Evolutionary conservation across 2,797 vertebrate genomes (phyloP).

Genomic region (Pachyuromys duprasi): DNA sequence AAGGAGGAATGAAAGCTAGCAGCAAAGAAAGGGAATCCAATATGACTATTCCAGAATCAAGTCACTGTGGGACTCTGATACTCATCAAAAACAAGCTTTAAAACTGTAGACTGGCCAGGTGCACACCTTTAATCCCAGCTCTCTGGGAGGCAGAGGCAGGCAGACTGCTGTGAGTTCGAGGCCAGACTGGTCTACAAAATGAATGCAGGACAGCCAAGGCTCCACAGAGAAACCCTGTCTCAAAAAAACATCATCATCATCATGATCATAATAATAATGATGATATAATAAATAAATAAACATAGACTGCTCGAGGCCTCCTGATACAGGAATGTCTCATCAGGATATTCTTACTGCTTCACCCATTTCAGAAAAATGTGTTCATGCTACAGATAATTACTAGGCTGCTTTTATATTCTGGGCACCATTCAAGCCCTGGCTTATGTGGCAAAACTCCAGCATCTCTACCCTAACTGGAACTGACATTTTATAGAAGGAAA

Average conservation of each 20-base stretch:
- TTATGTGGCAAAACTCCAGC: background rate
- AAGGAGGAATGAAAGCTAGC: background rate
- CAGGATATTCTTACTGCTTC: background rate
- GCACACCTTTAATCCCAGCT: too few relatives aligned
- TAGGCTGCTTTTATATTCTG: background rate
- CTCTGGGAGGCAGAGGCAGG: too few relatives aligned
- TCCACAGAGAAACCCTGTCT: too few relatives aligned
- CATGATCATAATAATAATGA: too few relatives aligned
- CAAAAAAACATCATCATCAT: too few relatives aligned
- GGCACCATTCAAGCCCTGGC: background rate
- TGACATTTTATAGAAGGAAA: background rate
- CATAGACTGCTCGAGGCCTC: background rate
- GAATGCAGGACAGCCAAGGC: too few relatives aligned
- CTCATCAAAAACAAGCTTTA: slow-evolving; percentile 10
- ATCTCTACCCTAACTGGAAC: background rate
- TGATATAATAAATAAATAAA: too few relatives aligned
- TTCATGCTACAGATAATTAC: background rate
- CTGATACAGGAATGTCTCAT: background rate
- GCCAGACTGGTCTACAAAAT: too few relatives aligned
- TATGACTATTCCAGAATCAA: background rate
- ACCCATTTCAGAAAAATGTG: slow-evolving; percentile 34
- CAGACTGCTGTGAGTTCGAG: too few relatives aligned
- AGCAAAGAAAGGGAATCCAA: background rate
- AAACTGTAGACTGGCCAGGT: background rate
- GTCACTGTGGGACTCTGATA: background rate